Evolutionary conservation across 2,113 vertebrate species (phyloP).

Genomic region (Phyllostomus discolor): DNA sequence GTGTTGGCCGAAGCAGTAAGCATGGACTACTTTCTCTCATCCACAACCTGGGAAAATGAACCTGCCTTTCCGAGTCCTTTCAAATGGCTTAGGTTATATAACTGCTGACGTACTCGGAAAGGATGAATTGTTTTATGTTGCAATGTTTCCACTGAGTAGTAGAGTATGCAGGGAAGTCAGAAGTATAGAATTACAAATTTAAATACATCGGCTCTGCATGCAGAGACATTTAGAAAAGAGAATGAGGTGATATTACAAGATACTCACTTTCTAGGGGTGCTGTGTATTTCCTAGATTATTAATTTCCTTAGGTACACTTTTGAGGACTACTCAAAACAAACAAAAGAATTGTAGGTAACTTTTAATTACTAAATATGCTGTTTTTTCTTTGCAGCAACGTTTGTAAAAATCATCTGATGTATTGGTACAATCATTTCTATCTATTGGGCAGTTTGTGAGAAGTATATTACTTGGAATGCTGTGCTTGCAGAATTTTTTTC

Average conservation of each 20-base stretch:
- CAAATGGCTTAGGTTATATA: conserved; percentile 63
- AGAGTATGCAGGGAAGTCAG: neutral
- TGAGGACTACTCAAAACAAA: neutral
- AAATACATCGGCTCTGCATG: neutral
- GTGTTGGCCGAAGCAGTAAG: neutral
- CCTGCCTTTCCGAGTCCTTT: neutral
- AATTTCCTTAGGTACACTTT: neutral
- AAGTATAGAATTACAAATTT: neutral
- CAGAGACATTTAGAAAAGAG: neutral
- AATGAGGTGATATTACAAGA: neutral
- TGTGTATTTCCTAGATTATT: neutral
- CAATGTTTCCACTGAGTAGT: neutral
- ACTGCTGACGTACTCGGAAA: conserved; percentile 57
- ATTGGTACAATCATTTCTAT: neutral
- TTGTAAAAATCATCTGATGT: neutral
- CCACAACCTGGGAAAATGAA: conserved; percentile 12
- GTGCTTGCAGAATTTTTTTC: neutral
- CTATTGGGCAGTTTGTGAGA: neutral
- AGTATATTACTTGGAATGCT: neutral
- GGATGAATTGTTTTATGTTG: conserved; percentile 57
- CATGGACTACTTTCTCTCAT: neutral
- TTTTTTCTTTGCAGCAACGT: neutral
- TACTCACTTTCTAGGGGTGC: neutral
- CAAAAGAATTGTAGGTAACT: neutral
- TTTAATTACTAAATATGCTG: neutral